Evolutionary conservation across 2,113 vertebrate genomes (phyloP).

Genomic region (Fulmarus glacialis): DNA sequence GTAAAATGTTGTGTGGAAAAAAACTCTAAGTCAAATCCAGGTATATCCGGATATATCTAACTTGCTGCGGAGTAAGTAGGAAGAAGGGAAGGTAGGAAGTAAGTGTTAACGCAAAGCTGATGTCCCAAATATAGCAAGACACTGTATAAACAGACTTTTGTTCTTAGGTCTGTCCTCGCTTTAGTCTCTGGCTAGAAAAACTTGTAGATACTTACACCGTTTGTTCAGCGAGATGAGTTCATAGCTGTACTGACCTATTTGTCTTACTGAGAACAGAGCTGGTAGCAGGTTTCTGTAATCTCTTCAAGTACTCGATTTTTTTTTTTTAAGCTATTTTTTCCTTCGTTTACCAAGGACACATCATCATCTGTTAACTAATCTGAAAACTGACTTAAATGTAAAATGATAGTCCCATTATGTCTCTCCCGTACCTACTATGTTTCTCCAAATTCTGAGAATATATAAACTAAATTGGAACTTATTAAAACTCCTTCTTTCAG

Average conservation of each 20-base stretch:
- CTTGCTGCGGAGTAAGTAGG: not conserved
- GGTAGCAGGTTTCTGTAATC: not conserved
- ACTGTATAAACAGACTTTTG: not conserved
- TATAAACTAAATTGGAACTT: not conserved
- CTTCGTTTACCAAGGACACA: not conserved
- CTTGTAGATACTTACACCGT: not conserved
- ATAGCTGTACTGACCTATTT: not conserved
- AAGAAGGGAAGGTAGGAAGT: not conserved
- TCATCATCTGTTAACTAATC: not conserved
- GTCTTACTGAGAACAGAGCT: not conserved
- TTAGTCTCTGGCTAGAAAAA: not conserved
- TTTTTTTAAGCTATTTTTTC: not conserved
- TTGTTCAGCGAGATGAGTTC: not conserved
- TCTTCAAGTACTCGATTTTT: not conserved
- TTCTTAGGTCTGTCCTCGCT: not conserved
- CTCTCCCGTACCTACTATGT: not conserved
- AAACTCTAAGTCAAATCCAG: not conserved
- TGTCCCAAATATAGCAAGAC: not conserved
- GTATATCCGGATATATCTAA: too few relatives aligned
- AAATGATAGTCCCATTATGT: not conserved
- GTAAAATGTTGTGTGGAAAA: not conserved
- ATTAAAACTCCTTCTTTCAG: constrained; percentile 69
- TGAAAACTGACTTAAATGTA: not conserved
- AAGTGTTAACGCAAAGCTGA: not conserved
- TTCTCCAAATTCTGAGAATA: not conserved